Conservation (phyloP, 2,797 vertebrate species). For the Fringilla coelebs region DNA sequence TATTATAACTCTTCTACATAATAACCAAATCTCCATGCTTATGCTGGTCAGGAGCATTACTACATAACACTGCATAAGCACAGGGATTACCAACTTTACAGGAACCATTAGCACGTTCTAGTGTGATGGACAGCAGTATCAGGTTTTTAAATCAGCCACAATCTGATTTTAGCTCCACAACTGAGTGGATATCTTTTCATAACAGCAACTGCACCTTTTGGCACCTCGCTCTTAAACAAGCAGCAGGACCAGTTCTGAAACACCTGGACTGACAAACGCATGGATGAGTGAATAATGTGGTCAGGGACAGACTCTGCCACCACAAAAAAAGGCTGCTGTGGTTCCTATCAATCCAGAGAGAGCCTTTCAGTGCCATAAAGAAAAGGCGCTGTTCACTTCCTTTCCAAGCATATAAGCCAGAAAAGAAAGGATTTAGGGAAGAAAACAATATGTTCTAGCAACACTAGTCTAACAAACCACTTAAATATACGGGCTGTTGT, state of each 20-base stretch:
- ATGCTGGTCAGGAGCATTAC: slow-evolving; percentile 62
- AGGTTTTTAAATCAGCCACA: slow-evolving; percentile 50
- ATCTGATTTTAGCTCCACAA: slow-evolving; percentile 31
- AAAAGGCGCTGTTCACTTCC: neutral
- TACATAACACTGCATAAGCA: slow-evolving; percentile 61
- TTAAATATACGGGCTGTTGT: neutral
- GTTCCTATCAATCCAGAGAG: neutral
- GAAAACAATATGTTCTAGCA: neutral
- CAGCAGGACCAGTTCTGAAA: slow-evolving; percentile 6
- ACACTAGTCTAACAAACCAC: neutral
- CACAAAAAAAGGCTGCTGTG: neutral
- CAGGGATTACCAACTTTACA: slow-evolving; percentile 70
- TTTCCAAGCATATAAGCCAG: neutral
- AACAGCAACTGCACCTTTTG: neutral
- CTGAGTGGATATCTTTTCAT: neutral
- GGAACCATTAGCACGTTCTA: slow-evolving; percentile 42
- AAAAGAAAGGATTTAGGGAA: neutral
- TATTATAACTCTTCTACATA: slow-evolving; percentile 79
- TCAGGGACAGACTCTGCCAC: neutral
- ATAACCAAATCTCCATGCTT: slow-evolving; percentile 75
- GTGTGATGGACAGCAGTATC: slow-evolving; percentile 46
- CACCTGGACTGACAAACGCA: neutral
- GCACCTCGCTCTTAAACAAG: neutral
- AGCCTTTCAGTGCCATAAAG: neutral
- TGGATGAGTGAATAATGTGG: neutral